Percentiles rank a stretch among this genome's conserved stretches.
phyloP scores from a whole-genome alignment of 1,140 invertebrate genomes.

The Nasonia longicornis region DNA sequence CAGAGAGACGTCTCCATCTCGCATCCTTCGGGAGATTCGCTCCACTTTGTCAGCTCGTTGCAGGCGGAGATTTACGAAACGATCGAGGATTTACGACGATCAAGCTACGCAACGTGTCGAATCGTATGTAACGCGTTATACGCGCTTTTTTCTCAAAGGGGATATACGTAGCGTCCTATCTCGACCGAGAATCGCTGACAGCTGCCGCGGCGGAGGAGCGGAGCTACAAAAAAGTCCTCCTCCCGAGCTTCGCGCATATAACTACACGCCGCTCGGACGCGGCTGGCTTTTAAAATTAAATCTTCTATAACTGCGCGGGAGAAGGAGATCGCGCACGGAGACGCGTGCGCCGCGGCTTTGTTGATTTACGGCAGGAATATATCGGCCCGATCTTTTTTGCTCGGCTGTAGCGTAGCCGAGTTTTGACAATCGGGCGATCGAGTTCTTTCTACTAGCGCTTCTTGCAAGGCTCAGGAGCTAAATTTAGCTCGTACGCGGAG shows the following conservation, averaged over 20 bases:
- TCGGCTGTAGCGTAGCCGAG: not conserved
- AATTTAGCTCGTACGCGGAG: slow-evolving; percentile 51
- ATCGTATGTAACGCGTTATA: not conserved
- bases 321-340: slow-evolving; percentile 16
- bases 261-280: not conserved
- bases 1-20: slow-evolving; percentile 24
- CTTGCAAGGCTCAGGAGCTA: slow-evolving; percentile 42
- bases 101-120: not conserved
- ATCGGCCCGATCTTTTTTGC: not conserved
- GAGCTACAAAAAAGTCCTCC: not conserved
- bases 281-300: slow-evolving; percentile 45
- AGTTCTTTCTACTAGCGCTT: too few species aligned
- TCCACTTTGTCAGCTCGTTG: not conserved
- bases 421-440: slow-evolving; percentile 37
- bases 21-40: not conserved
- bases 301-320: slow-evolving; percentile 33
- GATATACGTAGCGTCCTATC: not conserved
- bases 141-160: not conserved
- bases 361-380: slow-evolving; percentile 24
- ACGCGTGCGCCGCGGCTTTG: not conserved
- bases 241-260: not conserved
- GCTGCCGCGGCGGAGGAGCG: not conserved
- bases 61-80: not conserved
- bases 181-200: not conserved
- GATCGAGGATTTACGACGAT: slow-evolving; percentile 1